Evolutionary conservation across 1,140 invertebrate species (phyloP), one percentile per base, ranked within the genome.

Genomic region (Drosophila yakuba): DNA sequence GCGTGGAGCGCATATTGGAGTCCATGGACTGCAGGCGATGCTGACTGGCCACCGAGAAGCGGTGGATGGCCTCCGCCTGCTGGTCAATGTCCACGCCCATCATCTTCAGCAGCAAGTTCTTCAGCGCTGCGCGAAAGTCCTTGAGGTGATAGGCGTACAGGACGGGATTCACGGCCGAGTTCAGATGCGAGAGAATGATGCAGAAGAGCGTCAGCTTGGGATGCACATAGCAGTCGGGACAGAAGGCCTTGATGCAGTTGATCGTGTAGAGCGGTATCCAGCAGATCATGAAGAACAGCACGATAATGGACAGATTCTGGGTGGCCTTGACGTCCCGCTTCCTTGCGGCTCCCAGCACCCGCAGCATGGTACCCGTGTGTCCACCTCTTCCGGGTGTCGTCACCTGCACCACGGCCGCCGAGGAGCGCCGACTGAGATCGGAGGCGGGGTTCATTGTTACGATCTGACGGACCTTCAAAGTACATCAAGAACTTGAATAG

Each of bases 251-350:
- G 15, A 98, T 94, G 78, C 96, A 97, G 92, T 98, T 98, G 71
- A 98, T 97, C 25, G 97, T 98, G 93, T 98, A 98, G 3, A 98
- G 93, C 0, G 97, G 97, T 52, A 98, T 96, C 97, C 97, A 98
- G 89, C 97, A 98, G 48, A 98, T 94, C 93, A 98, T 97, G 93
- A 98, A 98, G 93, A 98, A 98, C 38, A 97, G 93, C 1, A 98
- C 97, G 54, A 98, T 98, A 64, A 97, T 96, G 44, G 96, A 96
- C 0, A 98, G 94, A 92, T 97, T 98, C 85, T 98, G 97, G 1
- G 97, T 97, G 7, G 97, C 97, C 93, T 98, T 97, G 2, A 97
- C 96, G 91, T 98, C 97, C n/a, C 96, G 93, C 76, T 96, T 96
- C 66, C 96, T 95, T 2, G 96, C 96, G 0, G 96, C 96, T 0